phyloP scores from a whole-genome alignment of 2,888 invertebrate species.

The Lycaena phlaeas region DNA sequence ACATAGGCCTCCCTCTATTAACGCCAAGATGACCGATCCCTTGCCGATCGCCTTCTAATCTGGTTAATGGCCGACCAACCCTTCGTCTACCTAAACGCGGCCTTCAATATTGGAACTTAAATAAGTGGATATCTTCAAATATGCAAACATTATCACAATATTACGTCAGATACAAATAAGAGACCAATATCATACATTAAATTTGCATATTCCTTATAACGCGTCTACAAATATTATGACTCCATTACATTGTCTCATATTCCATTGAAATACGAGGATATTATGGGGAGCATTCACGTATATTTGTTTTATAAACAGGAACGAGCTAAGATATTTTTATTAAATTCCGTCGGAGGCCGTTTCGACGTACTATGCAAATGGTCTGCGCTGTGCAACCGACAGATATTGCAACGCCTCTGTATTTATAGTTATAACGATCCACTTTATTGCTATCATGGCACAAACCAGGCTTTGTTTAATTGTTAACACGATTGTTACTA shows the following conservation, averaged over 20 bases:
- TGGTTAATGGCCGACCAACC: too few relatives aligned
- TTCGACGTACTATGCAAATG: slow-evolving; percentile 64
- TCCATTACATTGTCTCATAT: slow-evolving; percentile 9
- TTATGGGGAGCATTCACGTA: slow-evolving; percentile 34
- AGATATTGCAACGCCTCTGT: slow-evolving; percentile 53
- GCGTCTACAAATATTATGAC: slow-evolving; percentile 6
- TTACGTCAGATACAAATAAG: too few relatives aligned
- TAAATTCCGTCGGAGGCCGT: slow-evolving; percentile 63
- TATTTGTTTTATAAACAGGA: slow-evolving; percentile 50
- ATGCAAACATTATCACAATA: too few relatives aligned
- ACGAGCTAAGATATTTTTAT: slow-evolving; percentile 63
- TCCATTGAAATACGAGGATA: slow-evolving; percentile 11
- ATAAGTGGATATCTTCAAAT: too few relatives aligned
- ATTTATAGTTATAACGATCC: slow-evolving; percentile 55
- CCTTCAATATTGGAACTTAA: too few relatives aligned
- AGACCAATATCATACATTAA: neutral
- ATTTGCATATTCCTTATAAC: neutral
- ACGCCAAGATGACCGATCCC: too few relatives aligned
- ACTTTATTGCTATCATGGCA: slow-evolving; percentile 19
- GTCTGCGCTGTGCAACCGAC: slow-evolving; percentile 34
- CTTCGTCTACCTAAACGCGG: too few relatives aligned
- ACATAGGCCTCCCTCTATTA: too few relatives aligned
- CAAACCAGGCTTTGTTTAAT: slow-evolving; percentile 14
- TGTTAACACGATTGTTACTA: neutral
- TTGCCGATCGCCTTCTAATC: too few relatives aligned